Conservation (phyloP, 2,113 vertebrate species). For the Anarrhichthys ocellatus region DNA sequence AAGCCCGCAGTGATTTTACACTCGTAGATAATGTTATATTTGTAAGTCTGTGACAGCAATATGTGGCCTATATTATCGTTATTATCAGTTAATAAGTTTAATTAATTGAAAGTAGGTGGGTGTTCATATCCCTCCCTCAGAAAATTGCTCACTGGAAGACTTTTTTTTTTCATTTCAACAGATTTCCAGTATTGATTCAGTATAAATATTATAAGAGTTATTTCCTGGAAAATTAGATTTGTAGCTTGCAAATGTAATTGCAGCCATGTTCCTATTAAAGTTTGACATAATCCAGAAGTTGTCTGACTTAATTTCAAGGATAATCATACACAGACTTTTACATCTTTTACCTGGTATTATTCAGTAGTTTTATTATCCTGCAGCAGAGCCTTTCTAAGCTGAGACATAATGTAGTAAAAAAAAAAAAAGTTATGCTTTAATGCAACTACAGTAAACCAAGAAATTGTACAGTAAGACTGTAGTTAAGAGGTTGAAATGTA, state of each 20-base stretch:
- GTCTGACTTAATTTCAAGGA: not conserved
- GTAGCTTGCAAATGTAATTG: constrained; percentile 1
- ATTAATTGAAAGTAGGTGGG: not conserved
- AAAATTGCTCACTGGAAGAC: not conserved
- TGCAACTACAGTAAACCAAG: not conserved
- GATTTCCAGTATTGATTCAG: constrained; percentile 39
- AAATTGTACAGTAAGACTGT: constrained; percentile 3
- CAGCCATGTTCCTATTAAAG: not conserved
- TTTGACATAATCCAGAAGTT: constrained; percentile 2
- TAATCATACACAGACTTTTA: not conserved
- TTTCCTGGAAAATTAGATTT: constrained; percentile 5
- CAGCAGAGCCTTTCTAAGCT: not conserved
- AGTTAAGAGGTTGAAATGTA: constrained; percentile 25
- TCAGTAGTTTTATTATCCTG: not conserved
- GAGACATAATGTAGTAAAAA: not conserved
- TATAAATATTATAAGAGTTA: constrained; percentile 40
- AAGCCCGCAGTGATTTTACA: not conserved
- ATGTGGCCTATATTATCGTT: not conserved
- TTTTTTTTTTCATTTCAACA: constrained; percentile 15
- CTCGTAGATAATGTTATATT: not conserved
- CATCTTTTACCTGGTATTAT: not conserved
- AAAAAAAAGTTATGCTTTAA: not conserved
- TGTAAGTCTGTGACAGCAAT: not conserved
- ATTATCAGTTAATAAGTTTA: not conserved
- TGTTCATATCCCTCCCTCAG: not conserved